Base-by-base conservation (phyloP, 2,113 vertebrate genomes). In the Psettodes erumei region DNA sequence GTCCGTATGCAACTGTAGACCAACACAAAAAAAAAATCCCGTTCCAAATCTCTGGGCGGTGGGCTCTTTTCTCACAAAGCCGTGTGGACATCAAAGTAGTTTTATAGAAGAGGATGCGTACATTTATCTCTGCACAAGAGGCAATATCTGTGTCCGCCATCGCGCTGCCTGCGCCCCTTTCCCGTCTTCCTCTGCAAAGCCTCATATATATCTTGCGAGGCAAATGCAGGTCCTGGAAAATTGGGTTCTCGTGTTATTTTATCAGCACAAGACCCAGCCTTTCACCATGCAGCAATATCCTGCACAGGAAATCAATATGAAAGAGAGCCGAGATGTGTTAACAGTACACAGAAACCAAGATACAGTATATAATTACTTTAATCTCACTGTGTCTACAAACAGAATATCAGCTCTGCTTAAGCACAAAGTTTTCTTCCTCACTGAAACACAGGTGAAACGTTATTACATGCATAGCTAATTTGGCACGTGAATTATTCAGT, bases 401-500 rank as follows among this genome's bases (percentile, higher is more conserved):
- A 69, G 9, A 77, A 68, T 21, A 62, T 56, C 19, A 53, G 18
- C 33, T 58, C 8, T 23, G 33, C 68, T 15, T 35, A 5, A 16
- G 56, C 37, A 23, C 42, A 47, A 77, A 48, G 15, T 66, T 69
- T 42, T 35, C 5, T 9, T 50, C 8, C 1, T n/a, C 58, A 45
- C 11, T 78, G 71, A 40, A 15, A 13, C 1, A 32, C 77, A 71
- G 48, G 63, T 71, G 42, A 77, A 69, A 75, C 43, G 71, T 70
- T 70, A 72, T 61, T 58, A 64, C 42, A 83, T 3, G 10, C 40
- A 3, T 51, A 18, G 62, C 86, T 90, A 85, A 91, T 89, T 79
- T 82, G 71, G 54, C 27, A 4, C 19, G 71, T 93, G 4, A 91
- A 92, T 93, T 85, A 92, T 93, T 93, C 65, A 93, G 55, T 40